Percentiles rank a stretch among this genome's conserved stretches.
These are phyloP conservation scores for Phoxinus dragarum DNA, from an alignment of 2,797 vertebrate genomes.

Conservation along the genomic window DNA sequence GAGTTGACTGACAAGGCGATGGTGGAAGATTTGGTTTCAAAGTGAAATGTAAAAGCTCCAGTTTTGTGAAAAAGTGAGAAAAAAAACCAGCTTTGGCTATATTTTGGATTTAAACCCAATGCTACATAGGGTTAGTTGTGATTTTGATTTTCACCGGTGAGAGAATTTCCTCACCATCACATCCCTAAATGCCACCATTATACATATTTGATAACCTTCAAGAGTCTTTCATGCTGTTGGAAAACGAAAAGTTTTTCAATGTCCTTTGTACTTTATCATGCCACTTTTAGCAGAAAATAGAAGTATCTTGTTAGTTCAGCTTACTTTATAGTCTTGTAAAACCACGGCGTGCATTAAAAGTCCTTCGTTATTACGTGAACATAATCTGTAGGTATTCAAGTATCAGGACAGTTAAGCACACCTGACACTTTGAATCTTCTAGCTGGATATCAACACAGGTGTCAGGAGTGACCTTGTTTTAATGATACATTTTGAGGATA, in stretches of 20 bases:
- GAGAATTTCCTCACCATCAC: no score
- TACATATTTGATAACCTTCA: neutral
- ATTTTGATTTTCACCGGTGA: no score
- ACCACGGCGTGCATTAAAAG: neutral
- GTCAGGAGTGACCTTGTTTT: slow-evolving; percentile 34
- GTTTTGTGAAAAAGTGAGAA: no score
- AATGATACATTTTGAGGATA: slow-evolving; percentile 35
- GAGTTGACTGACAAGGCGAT: no score
- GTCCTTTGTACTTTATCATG: neutral
- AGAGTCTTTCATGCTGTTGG: neutral
- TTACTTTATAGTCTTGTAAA: slow-evolving; percentile 24
- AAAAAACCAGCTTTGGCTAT: no score
- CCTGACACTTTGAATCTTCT: slow-evolving; percentile 14
- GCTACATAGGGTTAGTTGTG: no score
- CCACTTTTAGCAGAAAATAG: neutral
- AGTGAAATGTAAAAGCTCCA: no score
- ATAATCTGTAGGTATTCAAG: neutral
- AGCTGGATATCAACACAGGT: slow-evolving; percentile 8
- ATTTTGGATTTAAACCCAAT: no score
- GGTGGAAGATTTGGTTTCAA: no score
- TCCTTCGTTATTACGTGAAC: neutral
- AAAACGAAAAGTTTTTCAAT: neutral
- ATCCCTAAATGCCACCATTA: neutral
- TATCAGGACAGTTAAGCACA: neutral
- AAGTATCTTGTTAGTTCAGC: neutral